These are phyloP conservation scores for Eulemur mongoz DNA, from an alignment of 2,797 vertebrate species.

Conservation along the genomic window DNA sequence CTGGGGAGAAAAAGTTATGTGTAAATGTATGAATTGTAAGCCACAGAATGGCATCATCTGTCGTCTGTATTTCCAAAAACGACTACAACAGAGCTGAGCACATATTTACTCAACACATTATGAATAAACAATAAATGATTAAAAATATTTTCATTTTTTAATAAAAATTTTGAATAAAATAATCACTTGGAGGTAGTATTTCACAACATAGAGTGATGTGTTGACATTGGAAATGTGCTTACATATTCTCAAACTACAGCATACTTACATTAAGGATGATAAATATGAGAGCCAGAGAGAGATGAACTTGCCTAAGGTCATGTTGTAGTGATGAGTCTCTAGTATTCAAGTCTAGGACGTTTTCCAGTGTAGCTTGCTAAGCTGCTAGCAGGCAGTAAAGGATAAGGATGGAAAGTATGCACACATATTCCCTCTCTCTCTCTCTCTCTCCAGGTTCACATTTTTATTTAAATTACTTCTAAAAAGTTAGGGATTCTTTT, in stretches of 20 bases:
- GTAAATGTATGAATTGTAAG: background rate
- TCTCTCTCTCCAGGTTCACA: background rate
- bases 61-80: background rate
- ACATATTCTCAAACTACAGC: background rate
- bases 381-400: fast-evolving
- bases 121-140: background rate
- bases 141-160: background rate
- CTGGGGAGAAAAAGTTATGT: background rate
- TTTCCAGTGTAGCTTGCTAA: background rate
- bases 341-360: background rate
- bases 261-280: background rate
- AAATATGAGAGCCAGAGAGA: background rate
- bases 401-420: background rate
- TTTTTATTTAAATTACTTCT: background rate
- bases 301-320: no score
- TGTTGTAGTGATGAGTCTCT: background rate
- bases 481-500: background rate
- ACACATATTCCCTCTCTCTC: no score
- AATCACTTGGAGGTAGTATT: background rate
- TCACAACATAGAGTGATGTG: background rate
- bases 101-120: background rate
- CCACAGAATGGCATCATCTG: background rate
- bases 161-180: background rate
- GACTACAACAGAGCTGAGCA: background rate
- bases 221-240: background rate